Base-by-base conservation (phyloP, 2,113 vertebrate genomes). In the Sceloporus undulatus region DNA sequence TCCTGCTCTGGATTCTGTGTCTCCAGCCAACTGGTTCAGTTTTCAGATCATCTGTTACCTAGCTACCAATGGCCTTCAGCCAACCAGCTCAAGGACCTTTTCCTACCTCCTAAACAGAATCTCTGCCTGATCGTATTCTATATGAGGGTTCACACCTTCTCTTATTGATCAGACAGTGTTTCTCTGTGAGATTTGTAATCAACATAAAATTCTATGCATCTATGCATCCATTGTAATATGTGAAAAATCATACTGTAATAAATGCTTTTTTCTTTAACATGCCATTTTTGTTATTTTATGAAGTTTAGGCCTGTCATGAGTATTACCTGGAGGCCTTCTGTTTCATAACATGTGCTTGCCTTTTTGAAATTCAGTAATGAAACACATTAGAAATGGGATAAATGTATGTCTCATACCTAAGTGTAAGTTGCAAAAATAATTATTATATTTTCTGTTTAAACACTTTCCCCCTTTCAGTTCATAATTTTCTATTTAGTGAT, bases 381-480 rank as follows among this genome's bases (percentile, higher is more conserved):
- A 70, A 25, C 48, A 19, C n/a, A 78, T 71, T 21, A 87, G 52
- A 80, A 70, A 59, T 56, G 18, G 48, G 48, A 80, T 59, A 40
- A 38, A 70, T 3, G 23, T 14, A 73, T 56, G 29, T 9, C 48
- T 9, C 16, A 18, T 4, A n/a, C 52, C n/a, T 88, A 77, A 88
- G 86, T 42, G 62, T 84, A 92, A 70, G 16, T 88, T 88, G 2
- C 56, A 68, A 62, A 79, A 48, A 88, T 75, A 81, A 62, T 70
- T 40, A 38, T 74, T 40, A 91, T 62, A 62, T 77, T 68, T 70
- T 71, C 68, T 40, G 18, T 62, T 81, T 19, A 66, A 0, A 1
- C 38, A 0, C 75, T 73, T 74, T 29, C n/a, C 0, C 0, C 29
- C 65, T 38, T 82, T 79, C 0, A 25, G n/a, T 11, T 66, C 84